Evolutionary conservation across 2,888 invertebrate genomes (phyloP).

Genomic region (Harpagoxenus sublaevis): DNA sequence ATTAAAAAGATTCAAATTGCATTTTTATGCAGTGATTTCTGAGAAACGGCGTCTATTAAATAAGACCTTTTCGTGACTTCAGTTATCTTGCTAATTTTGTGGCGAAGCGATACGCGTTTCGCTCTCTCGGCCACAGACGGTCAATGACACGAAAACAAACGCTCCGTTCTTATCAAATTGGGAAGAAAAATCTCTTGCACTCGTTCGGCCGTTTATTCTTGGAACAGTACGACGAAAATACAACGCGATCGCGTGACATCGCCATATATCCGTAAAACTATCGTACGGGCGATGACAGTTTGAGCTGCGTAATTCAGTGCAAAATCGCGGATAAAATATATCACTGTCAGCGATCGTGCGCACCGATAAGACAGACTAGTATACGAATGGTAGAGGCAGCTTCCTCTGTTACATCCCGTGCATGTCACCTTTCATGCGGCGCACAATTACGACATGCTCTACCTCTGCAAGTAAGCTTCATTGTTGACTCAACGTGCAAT

Average conservation of each 20-base stretch:
- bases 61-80: neutral
- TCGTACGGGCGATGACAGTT: slow-evolving; percentile 1
- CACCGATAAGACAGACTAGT: slow-evolving; percentile 14
- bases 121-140: slow-evolving; percentile 27
- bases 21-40: neutral
- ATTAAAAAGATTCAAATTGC: neutral
- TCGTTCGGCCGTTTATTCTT: neutral
- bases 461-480: slow-evolving; percentile 32
- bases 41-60: neutral
- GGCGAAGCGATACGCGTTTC: neutral
- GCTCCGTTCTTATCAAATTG: slow-evolving; percentile 28
- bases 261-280: neutral
- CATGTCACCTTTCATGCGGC: slow-evolving; percentile 22
- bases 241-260: neutral
- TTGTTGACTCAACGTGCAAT: slow-evolving; percentile 33
- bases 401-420: slow-evolving; percentile 22
- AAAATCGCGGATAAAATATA: slow-evolving; percentile 51
- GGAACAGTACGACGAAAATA: neutral
- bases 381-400: slow-evolving; percentile 22
- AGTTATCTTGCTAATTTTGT: neutral
- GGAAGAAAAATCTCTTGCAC: neutral
- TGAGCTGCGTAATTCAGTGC: slow-evolving; percentile 28
- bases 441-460: slow-evolving; percentile 32
- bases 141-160: slow-evolving; percentile 21
- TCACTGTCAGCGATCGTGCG: slow-evolving; percentile 13